phyloP scores from a whole-genome alignment of 2,888 invertebrate species.

The Catocala sponsa region DNA sequence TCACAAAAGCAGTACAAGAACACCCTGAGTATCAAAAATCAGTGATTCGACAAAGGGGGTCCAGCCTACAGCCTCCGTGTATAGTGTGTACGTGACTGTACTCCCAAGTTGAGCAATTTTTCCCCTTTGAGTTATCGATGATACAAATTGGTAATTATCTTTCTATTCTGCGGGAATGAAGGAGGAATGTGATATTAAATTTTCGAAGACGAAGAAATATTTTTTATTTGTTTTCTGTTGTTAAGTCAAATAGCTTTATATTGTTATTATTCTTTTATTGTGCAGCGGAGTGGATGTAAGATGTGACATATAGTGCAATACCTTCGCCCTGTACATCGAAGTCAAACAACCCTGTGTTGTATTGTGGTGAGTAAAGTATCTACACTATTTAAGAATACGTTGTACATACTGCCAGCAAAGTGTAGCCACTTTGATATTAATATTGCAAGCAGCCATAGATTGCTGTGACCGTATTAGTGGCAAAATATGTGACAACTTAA shows the following conservation, averaged over 20 bases:
- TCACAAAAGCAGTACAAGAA: background rate
- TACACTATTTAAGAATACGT: too few species aligned
- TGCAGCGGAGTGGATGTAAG: background rate
- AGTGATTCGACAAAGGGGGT: slow-evolving; percentile 36
- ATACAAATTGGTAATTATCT: slow-evolving; percentile 51
- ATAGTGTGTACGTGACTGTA: slow-evolving; percentile 36
- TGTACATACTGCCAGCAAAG: too few species aligned
- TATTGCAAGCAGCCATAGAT: too few species aligned
- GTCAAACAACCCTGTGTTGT: too few species aligned
- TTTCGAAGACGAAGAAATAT: slow-evolving; percentile 5
- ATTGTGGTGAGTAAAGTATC: too few species aligned
- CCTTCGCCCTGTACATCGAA: too few species aligned
- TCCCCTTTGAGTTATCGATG: slow-evolving; percentile 38
- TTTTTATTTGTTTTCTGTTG: slow-evolving; percentile 1
- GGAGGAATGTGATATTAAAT: slow-evolving; percentile 21
- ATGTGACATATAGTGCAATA: too few species aligned
- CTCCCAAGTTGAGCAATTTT: slow-evolving; percentile 29
- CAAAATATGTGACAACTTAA: too few species aligned
- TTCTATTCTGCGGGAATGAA: slow-evolving; percentile 34
- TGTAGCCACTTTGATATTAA: too few species aligned
- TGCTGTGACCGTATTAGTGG: too few species aligned
- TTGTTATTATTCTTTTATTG: background rate
- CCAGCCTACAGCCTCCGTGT: slow-evolving; percentile 24
- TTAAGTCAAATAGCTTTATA: too few species aligned
- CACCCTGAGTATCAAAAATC: slow-evolving; percentile 28